A percentile compares a stretch with the other conserved stretches of the same genome.
These are phyloP conservation scores for Nylanderia fulva DNA, from an alignment of 1,140 invertebrate species.

Conservation along the genomic window DNA sequence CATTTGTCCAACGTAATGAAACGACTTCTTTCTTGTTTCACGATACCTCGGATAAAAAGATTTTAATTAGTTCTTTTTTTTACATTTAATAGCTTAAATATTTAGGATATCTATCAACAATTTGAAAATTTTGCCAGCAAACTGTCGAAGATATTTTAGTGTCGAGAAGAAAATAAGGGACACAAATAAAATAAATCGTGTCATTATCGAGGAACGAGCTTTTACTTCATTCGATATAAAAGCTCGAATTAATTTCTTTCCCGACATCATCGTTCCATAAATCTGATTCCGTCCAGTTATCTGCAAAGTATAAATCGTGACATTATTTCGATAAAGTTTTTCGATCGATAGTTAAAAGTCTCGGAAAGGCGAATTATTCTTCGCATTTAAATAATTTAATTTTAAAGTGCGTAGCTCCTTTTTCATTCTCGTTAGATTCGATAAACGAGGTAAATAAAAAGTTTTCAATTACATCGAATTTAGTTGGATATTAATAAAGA, in stretches of 20 bases:
- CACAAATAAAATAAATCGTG: background rate
- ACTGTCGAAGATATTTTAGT: background rate
- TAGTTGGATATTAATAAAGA: background rate
- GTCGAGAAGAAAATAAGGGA: background rate
- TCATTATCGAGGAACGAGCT: background rate
- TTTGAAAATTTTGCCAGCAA: background rate
- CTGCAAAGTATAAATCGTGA: background rate
- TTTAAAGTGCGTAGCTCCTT: background rate
- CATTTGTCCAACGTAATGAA: background rate
- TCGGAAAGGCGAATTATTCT: background rate
- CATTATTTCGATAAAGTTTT: background rate
- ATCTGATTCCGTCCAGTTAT: background rate
- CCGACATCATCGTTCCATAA: constrained; percentile 8
- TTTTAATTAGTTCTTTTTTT: too few species aligned
- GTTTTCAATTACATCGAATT: background rate
- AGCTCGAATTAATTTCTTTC: background rate
- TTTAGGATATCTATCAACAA: background rate
- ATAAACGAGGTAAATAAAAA: background rate
- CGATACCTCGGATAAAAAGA: background rate
- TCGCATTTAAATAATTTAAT: background rate
- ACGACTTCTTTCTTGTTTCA: background rate
- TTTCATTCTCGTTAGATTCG: background rate
- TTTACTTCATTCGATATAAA: background rate
- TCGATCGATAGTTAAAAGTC: background rate
- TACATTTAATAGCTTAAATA: background rate